Evolutionary conservation across 2,888 invertebrate species (phyloP).

Genomic region (Catocala sponsa): DNA sequence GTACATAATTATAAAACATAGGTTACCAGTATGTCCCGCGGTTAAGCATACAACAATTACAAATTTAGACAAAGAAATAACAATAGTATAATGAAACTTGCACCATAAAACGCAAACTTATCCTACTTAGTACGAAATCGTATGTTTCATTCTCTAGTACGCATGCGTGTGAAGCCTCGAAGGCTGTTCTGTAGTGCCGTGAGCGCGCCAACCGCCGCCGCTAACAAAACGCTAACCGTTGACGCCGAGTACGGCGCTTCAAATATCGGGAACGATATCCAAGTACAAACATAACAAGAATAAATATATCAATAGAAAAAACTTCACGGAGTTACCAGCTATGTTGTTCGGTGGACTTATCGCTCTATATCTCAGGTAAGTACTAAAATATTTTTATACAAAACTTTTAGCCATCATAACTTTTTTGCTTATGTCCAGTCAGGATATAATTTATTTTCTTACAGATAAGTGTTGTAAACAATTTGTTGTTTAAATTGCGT

Average conservation of each 20-base stretch:
- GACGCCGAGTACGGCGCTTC: constrained; percentile 62
- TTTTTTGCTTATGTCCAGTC: neutral
- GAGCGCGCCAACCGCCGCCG: constrained; percentile 55
- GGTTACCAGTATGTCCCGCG: no score
- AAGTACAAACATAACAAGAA: constrained; percentile 38
- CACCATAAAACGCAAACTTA: constrained; percentile 32
- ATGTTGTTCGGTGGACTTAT: constrained; percentile 31
- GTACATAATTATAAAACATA: no score
- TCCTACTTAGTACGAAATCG: constrained; percentile 44
- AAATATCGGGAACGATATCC: constrained; percentile 50
- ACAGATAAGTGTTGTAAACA: no score
- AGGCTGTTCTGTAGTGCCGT: constrained; percentile 52
- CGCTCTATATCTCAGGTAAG: constrained; percentile 34
- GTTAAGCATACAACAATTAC: no score
- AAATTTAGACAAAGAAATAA: neutral
- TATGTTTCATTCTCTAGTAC: constrained; percentile 34
- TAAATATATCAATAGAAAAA: neutral
- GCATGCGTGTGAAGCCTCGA: constrained; percentile 64
- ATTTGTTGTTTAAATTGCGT: no score
- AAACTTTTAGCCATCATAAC: constrained; percentile 20
- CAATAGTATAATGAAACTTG: constrained; percentile 12
- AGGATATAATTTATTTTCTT: no score
- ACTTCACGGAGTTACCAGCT: neutral
- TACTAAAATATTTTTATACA: constrained; percentile 8
- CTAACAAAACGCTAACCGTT: constrained; percentile 62